phyloP scores from a whole-genome alignment of 1,140 invertebrate species.

The Druon quercuslanigerum region DNA sequence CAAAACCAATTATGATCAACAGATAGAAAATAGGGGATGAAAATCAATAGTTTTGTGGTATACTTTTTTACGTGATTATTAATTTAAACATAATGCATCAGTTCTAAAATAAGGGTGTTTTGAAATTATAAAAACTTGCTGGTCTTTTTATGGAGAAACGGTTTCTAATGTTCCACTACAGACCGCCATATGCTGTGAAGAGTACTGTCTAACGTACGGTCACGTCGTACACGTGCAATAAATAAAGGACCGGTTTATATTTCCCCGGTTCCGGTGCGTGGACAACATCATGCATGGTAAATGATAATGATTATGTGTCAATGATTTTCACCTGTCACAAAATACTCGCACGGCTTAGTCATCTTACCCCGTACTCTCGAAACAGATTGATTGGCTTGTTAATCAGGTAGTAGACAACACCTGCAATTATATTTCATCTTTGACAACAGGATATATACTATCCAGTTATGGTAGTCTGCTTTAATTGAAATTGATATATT shows the following conservation, averaged over 20 bases:
- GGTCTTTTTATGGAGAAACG: neutral
- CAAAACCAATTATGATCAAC: no score
- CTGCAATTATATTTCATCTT: neutral
- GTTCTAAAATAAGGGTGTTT: no score
- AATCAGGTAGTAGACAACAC: neutral
- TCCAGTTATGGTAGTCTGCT: no score
- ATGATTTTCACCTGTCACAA: slow-evolving; percentile 43
- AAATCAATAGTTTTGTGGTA: no score
- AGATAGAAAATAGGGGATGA: no score
- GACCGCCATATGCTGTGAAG: slow-evolving; percentile 44
- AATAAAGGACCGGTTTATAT: slow-evolving; percentile 53
- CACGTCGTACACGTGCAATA: slow-evolving; percentile 54
- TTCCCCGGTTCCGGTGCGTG: slow-evolving; percentile 44
- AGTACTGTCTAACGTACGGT: slow-evolving; percentile 45
- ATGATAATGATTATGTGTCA: slow-evolving; percentile 43
- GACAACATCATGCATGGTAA: slow-evolving; percentile 31
- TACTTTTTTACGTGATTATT: neutral
- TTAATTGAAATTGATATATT: no score
- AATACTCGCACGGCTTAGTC: slow-evolving; percentile 20
- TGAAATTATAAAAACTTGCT: neutral
- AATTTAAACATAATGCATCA: neutral
- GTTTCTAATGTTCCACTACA: slow-evolving; percentile 41
- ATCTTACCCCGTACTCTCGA: neutral
- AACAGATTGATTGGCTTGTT: neutral
- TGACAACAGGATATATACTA: neutral